A percentile compares a stretch with the other conserved stretches of the same genome.
Evolutionary conservation across 2,888 invertebrate species (phyloP).

Genomic region (Flabesymbios commensalis): DNA sequence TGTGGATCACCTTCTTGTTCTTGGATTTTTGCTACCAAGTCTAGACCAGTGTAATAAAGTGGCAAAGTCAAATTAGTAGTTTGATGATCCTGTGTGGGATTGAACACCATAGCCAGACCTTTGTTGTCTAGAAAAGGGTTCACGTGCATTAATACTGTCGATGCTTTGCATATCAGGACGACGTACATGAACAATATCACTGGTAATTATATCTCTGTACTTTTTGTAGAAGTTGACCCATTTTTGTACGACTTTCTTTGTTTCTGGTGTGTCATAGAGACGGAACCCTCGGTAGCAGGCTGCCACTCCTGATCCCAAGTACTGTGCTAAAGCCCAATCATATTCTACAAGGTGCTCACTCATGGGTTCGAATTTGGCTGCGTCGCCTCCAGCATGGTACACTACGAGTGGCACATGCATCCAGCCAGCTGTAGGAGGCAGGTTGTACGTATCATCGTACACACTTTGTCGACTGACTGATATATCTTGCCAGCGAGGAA

Average conservation of each 20-base stretch:
- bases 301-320: constrained; percentile 36
- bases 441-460: constrained; percentile 31
- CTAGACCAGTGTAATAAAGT: constrained; percentile 35
- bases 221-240: constrained; percentile 37
- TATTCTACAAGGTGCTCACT: constrained; percentile 27
- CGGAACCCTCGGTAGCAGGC: constrained; percentile 35
- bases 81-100: constrained; percentile 25
- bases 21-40: constrained; percentile 14
- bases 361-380: constrained; percentile 34
- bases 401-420: constrained; percentile 33
- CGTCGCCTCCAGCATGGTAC: constrained; percentile 33
- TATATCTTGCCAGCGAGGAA: constrained; percentile 37
- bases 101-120: constrained; percentile 36
- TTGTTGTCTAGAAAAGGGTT: constrained; percentile 27
- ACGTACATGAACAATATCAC: constrained; percentile 35
- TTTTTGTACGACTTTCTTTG: constrained; percentile 27
- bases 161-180: constrained; percentile 35
- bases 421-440: constrained; percentile 33
- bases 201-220: constrained; percentile 32
- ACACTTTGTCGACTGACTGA: constrained; percentile 34
- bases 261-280: constrained; percentile 28
- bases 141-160: constrained; percentile 34
- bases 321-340: constrained; percentile 36
- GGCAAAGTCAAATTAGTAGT: constrained; percentile 24
- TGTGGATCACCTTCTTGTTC: constrained; percentile 12